phyloP scores from a whole-genome alignment of 2,888 invertebrate species.

The Apamea anceps region DNA sequence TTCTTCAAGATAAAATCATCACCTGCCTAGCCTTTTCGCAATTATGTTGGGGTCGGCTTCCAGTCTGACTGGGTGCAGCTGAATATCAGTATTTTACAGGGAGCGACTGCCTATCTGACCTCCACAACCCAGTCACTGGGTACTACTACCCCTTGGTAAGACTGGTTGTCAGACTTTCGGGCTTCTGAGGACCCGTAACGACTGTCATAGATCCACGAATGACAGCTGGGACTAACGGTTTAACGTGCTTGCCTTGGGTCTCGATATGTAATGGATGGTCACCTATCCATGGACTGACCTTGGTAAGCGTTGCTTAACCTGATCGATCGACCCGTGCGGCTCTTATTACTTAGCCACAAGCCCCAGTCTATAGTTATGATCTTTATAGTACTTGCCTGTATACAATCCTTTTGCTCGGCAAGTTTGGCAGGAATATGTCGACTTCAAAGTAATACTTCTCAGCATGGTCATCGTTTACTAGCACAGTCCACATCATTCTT shows the following conservation, averaged over 20 bases:
- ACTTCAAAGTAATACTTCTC: slow-evolving; percentile 88
- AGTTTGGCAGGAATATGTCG: slow-evolving; percentile 85
- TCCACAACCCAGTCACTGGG: not conserved
- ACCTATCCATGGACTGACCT: not conserved
- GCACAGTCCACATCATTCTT: slow-evolving; percentile 90
- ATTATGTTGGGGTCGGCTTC: not conserved
- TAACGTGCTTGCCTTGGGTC: not conserved
- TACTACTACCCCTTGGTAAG: not conserved
- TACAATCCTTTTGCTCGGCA: slow-evolving; percentile 86
- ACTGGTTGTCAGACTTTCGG: not conserved
- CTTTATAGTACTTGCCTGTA: slow-evolving; percentile 79
- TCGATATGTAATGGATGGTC: not conserved
- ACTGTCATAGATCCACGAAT: not conserved
- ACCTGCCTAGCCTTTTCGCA: not conserved
- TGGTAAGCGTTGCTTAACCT: not conserved
- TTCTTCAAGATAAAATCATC: not conserved
- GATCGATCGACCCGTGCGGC: not conserved
- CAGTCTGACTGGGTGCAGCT: not conserved
- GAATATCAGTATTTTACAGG: not conserved
- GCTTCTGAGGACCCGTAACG: not conserved
- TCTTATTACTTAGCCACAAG: not conserved
- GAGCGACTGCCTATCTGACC: not conserved
- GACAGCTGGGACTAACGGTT: not conserved
- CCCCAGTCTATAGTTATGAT: not conserved
- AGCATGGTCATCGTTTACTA: slow-evolving; percentile 86